phyloP scores from a whole-genome alignment of 2,113 vertebrate genomes.

The Myrmophylax atrothorax region DNA sequence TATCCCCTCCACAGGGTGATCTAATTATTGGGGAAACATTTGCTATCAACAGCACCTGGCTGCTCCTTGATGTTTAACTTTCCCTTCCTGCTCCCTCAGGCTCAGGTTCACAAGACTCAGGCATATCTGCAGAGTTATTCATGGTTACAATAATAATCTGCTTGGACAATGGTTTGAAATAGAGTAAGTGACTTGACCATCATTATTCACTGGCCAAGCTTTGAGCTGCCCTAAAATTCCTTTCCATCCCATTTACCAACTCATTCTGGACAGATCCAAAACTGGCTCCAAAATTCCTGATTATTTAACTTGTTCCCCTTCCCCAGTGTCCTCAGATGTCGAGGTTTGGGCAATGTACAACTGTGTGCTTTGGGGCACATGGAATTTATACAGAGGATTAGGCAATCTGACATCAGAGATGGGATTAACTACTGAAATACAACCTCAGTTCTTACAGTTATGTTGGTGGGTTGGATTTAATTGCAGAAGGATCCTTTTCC shows the following conservation, averaged over 20 bases:
- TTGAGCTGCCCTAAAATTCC: not conserved
- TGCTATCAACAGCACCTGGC: slow-evolving; percentile 37
- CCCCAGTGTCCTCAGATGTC: not conserved
- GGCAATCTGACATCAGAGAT: not conserved
- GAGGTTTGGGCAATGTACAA: not conserved
- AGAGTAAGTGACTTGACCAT: not conserved
- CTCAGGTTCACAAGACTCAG: not conserved
- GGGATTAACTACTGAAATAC: not conserved
- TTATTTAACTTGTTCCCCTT: not conserved
- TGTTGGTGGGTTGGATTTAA: not conserved
- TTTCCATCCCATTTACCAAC: not conserved
- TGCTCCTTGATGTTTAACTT: slow-evolving; percentile 30
- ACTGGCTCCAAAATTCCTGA: not conserved
- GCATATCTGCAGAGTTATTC: not conserved
- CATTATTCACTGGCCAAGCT: not conserved
- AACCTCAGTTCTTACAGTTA: not conserved
- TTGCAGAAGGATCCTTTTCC: not conserved
- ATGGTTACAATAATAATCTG: not conserved
- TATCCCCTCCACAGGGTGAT: not conserved
- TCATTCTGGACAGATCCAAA: not conserved
- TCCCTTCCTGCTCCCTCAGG: not conserved
- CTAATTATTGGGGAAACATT: slow-evolving; percentile 37
- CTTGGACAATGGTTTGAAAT: not conserved
- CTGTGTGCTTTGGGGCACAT: not conserved
- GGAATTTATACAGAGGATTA: not conserved